These are phyloP conservation scores for Pungitius pungitius DNA, from an alignment of 2,113 vertebrate genomes.

Conservation along the genomic window DNA sequence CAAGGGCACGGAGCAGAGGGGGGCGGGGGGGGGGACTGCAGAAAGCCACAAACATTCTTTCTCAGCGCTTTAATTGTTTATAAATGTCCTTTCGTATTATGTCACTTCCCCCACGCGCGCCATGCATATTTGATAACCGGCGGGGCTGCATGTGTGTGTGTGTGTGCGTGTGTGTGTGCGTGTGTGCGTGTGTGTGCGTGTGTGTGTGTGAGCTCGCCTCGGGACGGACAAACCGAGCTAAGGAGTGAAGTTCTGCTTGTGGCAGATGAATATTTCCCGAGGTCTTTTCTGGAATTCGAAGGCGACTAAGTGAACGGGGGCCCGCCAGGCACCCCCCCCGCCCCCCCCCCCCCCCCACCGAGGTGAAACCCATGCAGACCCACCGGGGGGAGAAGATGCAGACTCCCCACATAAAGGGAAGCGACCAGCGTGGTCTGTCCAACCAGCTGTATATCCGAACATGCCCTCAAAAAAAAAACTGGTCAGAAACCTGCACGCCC, in stretches of 20 bases:
- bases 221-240: slow-evolving; percentile 15
- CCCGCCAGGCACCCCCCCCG: too few species aligned
- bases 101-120: slow-evolving; percentile 19
- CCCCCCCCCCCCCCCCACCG: neutral
- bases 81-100: slow-evolving; percentile 54
- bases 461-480: slow-evolving; percentile 42
- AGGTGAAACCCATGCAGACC: neutral
- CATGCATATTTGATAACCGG: slow-evolving; percentile 45
- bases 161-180: too few species aligned
- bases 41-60: neutral
- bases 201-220: slow-evolving; percentile 1
- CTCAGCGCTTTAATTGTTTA: slow-evolving; percentile 50
- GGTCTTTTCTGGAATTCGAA: neutral
- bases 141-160: too few species aligned
- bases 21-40: slow-evolving; percentile 21
- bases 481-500: slow-evolving; percentile 33
- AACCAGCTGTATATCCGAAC: slow-evolving; percentile 13
- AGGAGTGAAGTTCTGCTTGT: neutral
- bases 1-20: slow-evolving; percentile 32
- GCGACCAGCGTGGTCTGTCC: too few species aligned
- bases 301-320: neutral
- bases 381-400: too few species aligned
- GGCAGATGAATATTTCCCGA: slow-evolving; percentile 1
- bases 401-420: slow-evolving; percentile 4
- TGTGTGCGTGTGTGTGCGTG: too few species aligned